Base-by-base conservation (phyloP, 2,113 vertebrate genomes). In the Halichoeres trimaculatus region DNA sequence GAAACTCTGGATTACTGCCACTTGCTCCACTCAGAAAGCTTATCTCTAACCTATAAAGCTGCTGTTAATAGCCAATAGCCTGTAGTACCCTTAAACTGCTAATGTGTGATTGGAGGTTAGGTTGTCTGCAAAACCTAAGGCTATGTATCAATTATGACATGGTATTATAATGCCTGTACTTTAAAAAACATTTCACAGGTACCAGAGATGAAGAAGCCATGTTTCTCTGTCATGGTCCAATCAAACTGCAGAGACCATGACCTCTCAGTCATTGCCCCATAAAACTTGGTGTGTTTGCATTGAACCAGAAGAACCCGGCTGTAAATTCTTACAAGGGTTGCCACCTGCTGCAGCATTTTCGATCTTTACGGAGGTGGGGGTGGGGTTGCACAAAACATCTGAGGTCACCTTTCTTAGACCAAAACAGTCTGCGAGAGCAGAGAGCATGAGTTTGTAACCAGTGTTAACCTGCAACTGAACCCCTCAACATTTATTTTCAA, bases 261-360 rank as follows among this genome's bases (percentile, higher is more conserved):
- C 81, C 68, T 71, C 71, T 85, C 68, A 58, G 72, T 82, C 63
- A 88, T 90, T 90, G 81, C 79, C 40, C 67, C 80, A 83, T 90
- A 78, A 91, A 89, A 83, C 81, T 35, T 71, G 69, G 69, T 64
- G 74, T 84, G 80, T 91, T 87, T 90, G 86, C 74, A 61, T 54
- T 83, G 81, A 88, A 78, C 88, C 85, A 84, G 85, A 85, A 61
- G 72, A 87, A 68, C 70, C 61, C 66, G 61, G 83, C 76, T 0
- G 38, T 93, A 88, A 91, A 91, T 78, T 86, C 62, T 83, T 78
- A 71, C 24, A 20, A 78, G 62, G 54, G 70, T 85, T 88, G 84
- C 88, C 83, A 90, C 89, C 87, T 87, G 86, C 83, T 26, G 47
- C 78, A 63, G 41, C 5, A 35, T 52, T 52, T 82, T 84, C 71